Evolutionary conservation across 1,140 invertebrate genomes (phyloP).

Genomic region (Zaprionus camerounensis): DNA sequence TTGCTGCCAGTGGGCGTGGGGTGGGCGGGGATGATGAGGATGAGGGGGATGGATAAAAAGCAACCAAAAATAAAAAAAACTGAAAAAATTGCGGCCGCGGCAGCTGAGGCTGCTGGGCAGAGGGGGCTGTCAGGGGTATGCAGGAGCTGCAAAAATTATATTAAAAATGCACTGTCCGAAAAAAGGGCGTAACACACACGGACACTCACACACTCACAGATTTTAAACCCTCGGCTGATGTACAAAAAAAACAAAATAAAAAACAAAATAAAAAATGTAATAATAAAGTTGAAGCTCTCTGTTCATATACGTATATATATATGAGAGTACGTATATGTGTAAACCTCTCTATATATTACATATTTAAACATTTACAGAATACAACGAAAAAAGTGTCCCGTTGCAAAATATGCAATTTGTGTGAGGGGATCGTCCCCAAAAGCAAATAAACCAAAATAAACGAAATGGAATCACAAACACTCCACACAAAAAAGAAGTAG

Average conservation of each 20-base stretch:
- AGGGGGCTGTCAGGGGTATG: neutral
- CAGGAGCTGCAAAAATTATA: slow-evolving; percentile 70
- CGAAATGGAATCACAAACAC: slow-evolving; percentile 59
- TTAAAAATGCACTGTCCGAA: slow-evolving; percentile 82
- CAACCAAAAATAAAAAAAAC: slow-evolving; percentile 54
- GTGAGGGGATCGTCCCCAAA: slow-evolving; percentile 14
- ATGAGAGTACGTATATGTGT: neutral
- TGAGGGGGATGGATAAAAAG: slow-evolving; percentile 5
- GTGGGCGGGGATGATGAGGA: slow-evolving; percentile 2
- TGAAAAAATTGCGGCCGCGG: slow-evolving; percentile 54
- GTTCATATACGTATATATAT: slow-evolving; percentile 36
- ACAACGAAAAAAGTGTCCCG: slow-evolving; percentile 58
- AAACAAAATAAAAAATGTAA: slow-evolving; percentile 55
- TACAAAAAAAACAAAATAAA: too few relatives aligned
- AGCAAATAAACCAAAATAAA: slow-evolving; percentile 60
- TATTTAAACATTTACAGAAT: slow-evolving; percentile 66
- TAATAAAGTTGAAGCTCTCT: slow-evolving; percentile 67
- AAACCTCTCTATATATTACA: slow-evolving; percentile 50
- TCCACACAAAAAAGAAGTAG: slow-evolving; percentile 18
- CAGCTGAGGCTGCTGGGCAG: slow-evolving; percentile 23
- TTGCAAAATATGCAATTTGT: slow-evolving; percentile 63
- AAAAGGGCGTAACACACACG: slow-evolving; percentile 69
- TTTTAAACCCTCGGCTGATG: slow-evolving; percentile 45
- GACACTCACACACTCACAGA: slow-evolving; percentile 37
- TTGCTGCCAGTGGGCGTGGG: slow-evolving; percentile 17